Percentiles rank a stretch among this genome's conserved stretches.
phyloP scores from a whole-genome alignment of 2,113 vertebrate genomes.

The Tachycineta bicolor region DNA sequence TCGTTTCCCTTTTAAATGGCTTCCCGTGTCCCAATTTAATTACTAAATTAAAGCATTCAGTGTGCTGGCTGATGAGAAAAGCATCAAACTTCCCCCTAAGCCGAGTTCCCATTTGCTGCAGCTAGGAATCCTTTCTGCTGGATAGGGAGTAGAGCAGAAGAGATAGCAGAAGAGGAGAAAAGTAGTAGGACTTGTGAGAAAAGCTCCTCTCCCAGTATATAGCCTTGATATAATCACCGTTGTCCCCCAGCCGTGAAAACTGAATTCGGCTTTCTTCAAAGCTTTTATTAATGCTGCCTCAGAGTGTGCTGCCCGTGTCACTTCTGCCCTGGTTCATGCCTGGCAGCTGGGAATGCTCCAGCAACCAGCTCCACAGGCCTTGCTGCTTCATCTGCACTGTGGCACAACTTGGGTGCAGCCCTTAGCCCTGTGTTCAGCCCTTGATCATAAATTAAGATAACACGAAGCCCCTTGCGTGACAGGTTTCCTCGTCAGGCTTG shows the following conservation, averaged over 20 bases:
- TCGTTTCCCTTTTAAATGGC: background rate
- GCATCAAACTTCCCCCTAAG: background rate
- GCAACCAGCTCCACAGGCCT: background rate
- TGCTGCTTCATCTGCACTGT: background rate
- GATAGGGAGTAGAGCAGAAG: background rate
- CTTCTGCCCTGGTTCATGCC: background rate
- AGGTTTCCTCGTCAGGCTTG: background rate
- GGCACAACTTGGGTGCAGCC: fast-evolving
- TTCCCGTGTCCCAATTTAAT: background rate
- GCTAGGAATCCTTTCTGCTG: background rate
- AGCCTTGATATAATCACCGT: conserved; percentile 5
- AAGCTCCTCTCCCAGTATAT: background rate
- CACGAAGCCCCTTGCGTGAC: fast-evolving
- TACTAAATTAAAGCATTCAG: background rate
- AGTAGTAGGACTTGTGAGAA: background rate
- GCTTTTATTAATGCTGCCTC: conserved; percentile 12
- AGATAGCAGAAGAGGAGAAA: background rate
- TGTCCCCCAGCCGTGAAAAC: background rate
- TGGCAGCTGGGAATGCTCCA: background rate
- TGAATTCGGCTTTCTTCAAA: background rate
- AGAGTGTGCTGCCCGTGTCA: background rate
- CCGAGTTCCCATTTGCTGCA: background rate
- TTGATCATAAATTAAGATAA: background rate
- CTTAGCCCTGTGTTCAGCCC: background rate
- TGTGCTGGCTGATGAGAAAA: background rate